phyloP scores from a whole-genome alignment of 1,140 invertebrate genomes.

The Trachelipus rathkii region DNA sequence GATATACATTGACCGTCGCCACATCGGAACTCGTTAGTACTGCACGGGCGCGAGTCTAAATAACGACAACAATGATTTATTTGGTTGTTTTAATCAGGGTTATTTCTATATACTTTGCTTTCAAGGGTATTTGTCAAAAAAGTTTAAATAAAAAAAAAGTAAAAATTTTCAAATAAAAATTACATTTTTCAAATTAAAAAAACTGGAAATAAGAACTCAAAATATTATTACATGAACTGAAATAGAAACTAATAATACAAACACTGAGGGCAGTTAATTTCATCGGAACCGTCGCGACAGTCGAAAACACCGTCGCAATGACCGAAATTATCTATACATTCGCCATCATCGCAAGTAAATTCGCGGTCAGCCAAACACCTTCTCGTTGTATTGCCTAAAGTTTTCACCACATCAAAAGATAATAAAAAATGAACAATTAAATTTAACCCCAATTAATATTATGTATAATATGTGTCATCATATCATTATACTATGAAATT shows the following conservation, averaged over 20 bases:
- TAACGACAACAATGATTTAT: too few species aligned
- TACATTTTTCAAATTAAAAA: neutral
- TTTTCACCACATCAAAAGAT: too few species aligned
- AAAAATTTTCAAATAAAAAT: neutral
- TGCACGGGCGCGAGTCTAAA: neutral
- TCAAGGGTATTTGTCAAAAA: too few species aligned
- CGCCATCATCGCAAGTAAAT: constrained; percentile 48
- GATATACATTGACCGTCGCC: constrained; percentile 3
- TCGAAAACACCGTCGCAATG: constrained; percentile 51
- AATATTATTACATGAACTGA: neutral
- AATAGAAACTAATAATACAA: neutral
- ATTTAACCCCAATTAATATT: too few species aligned
- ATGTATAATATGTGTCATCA: too few species aligned
- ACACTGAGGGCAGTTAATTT: constrained; percentile 48
- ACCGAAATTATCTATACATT: constrained; percentile 51
- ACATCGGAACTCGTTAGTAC: neutral
- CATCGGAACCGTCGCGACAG: constrained; percentile 53
- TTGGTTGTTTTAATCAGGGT: too few species aligned
- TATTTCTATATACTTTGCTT: too few species aligned
- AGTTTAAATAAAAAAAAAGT: neutral
- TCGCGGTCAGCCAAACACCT: constrained; percentile 20
- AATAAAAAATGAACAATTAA: too few species aligned
- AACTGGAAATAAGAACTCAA: too few species aligned
- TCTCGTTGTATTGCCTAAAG: too few species aligned
- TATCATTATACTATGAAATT: too few species aligned